A percentile compares a stretch with the other conserved stretches of the same genome.
Conservation (phyloP, 30 jellyfish, hydroid and myxozoan genomes). For the Aurelia sp. region DNA sequence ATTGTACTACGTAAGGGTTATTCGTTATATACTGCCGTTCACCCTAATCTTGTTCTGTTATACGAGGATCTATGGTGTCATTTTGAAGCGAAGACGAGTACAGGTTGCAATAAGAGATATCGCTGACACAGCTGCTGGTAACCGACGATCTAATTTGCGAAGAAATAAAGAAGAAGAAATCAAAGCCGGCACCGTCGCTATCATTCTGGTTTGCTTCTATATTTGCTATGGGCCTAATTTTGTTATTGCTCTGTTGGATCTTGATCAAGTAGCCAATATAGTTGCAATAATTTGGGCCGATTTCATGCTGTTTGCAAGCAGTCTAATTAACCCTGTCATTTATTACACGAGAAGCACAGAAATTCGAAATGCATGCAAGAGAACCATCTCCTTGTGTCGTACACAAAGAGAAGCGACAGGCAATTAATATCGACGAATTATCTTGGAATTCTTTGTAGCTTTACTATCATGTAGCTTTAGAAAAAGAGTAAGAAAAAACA, state of each 20-base stretch:
- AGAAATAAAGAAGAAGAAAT: conserved; percentile 19
- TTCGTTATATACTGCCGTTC: no score
- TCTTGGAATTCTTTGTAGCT: no score
- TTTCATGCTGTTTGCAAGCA: neutral
- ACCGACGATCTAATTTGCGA: no score
- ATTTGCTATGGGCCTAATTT: conserved; percentile 22
- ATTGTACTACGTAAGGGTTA: no score
- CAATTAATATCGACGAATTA: no score
- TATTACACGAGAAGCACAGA: conserved; percentile 18
- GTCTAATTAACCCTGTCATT: conserved; percentile 8
- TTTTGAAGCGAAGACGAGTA: neutral
- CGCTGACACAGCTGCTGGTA: neutral
- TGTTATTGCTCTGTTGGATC: no score
- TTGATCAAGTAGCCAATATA: no score
- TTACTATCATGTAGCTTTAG: no score
- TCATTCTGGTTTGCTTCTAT: conserved; percentile 6
- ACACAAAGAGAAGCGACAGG: no score
- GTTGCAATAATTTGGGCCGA: neutral
- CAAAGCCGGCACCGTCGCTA: conserved; percentile 3
- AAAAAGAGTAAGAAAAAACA: no score
- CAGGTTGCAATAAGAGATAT: neutral
- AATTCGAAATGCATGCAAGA: conserved; percentile 12
- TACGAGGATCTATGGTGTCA: conserved; percentile 1
- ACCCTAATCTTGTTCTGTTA: conserved; percentile 15
- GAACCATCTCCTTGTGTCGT: neutral